Evolutionary conservation across 1,140 invertebrate species (phyloP).

Genomic region (Sitobion miscanthi): DNA sequence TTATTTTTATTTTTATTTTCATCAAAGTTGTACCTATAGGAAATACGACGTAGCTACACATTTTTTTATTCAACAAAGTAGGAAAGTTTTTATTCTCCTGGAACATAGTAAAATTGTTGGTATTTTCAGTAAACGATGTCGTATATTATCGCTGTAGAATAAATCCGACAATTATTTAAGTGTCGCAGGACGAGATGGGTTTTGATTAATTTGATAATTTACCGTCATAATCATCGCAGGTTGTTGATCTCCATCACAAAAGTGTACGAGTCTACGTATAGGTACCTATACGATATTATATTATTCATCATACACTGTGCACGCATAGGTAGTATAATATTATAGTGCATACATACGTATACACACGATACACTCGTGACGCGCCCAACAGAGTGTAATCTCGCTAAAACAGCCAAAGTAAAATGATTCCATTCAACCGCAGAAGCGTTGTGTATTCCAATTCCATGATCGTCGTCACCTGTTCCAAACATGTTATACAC

Average conservation of each 20-base stretch:
- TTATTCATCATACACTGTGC: neutral
- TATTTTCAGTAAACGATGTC: neutral
- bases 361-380: neutral
- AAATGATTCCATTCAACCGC: neutral
- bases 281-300: neutral
- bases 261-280: neutral
- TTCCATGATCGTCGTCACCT: neutral
- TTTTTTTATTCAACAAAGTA: neutral
- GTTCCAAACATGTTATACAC: neutral
- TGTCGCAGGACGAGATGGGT: neutral
- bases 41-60: neutral
- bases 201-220: constrained; percentile 21
- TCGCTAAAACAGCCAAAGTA: neutral
- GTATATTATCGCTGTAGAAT: neutral
- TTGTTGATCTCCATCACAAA: neutral
- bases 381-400: neutral
- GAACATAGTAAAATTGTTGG: neutral
- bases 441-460: neutral
- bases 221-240: neutral
- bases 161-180: neutral
- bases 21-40: neutral
- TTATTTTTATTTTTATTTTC: neutral
- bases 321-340: neutral
- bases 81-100: neutral
- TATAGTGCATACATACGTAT: neutral